Conservation (phyloP, 2,113 vertebrate species). For the Ictidomys tridecemlineatus region DNA sequence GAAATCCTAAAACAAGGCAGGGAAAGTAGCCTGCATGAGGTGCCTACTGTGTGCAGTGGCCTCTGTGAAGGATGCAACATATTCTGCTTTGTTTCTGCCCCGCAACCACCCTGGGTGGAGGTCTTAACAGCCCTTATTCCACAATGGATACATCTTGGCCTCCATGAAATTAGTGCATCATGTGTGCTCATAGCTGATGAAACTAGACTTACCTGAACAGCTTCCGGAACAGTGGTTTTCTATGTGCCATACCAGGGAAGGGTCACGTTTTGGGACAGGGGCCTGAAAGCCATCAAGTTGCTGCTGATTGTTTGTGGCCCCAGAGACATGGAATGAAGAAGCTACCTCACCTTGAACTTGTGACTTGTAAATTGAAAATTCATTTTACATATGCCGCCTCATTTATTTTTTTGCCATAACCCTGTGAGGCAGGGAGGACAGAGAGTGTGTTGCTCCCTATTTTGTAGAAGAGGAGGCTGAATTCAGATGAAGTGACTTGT, state of each 20-base stretch:
- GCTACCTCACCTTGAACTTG: not conserved
- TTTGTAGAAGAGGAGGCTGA: not conserved
- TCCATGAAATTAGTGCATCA: slow-evolving; percentile 16
- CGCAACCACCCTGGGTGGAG: no score
- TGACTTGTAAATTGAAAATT: slow-evolving; percentile 16
- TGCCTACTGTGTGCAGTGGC: not conserved
- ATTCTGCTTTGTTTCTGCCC: not conserved
- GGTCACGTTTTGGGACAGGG: not conserved
- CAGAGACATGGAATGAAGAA: not conserved
- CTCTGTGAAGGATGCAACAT: not conserved
- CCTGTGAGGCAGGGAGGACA: not conserved
- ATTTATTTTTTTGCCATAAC: not conserved
- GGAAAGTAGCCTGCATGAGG: not conserved
- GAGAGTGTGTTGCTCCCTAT: fast-evolving
- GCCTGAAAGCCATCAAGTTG: not conserved
- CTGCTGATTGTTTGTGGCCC: not conserved
- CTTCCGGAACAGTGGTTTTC: not conserved
- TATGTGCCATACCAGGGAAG: not conserved
- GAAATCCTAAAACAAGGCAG: not conserved
- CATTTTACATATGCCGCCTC: not conserved
- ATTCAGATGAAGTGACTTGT: not conserved
- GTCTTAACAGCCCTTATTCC: not conserved
- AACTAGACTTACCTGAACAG: not conserved
- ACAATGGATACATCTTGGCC: not conserved
- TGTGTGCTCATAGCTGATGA: not conserved